Evolutionary conservation across 2,888 invertebrate genomes (phyloP), one percentile per base, ranked within the genome.

Genomic region (Pseudoips prasinana): DNA sequence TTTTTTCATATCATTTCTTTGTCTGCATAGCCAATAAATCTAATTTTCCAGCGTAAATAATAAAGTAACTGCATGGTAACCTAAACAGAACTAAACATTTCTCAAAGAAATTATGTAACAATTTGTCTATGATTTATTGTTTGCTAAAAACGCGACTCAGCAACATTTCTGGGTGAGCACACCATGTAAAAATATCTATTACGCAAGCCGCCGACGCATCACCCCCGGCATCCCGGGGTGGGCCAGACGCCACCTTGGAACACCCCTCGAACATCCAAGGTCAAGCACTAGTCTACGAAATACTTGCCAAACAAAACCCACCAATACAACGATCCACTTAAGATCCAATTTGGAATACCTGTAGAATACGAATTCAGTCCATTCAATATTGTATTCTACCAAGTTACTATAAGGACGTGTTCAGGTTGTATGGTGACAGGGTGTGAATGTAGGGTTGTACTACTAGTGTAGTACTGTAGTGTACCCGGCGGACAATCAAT

Each of bases 141-240:
- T 14, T 14, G 2, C 2, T 14, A 14, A 14, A 14, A 14, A 61
- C 62, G 46, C 61, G 41, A 66, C 64, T 51, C 39, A 56, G 57
- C 66, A 46, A 58, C 66, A 58, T 58, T 61, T 61, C 52, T 53
- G 43, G 42, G 47, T 47, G 58, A 53, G 45, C 50, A 47, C 50
- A 46, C 48, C 56, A 64, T 63, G 68, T 78, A 77, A 79, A 83
- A 81, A 81, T 80, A 81, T 76, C 74, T 76, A 76, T 81, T 83
- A 83, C 83, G 78, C 72, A 80, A 79, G 64, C 65, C 65, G 65
- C 57, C 76, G 68, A 72, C 79, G 73, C 80, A 71, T 66, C 69
- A 69, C 52, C 38, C 35, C 45, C 42, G 46, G 50, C 20, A 20
- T 7, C 20, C 20, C 7, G 62, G 57, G 58, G 58, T 53, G 56